phyloP scores from a whole-genome alignment of 2,113 vertebrate species.

The Hassar affinis region DNA sequence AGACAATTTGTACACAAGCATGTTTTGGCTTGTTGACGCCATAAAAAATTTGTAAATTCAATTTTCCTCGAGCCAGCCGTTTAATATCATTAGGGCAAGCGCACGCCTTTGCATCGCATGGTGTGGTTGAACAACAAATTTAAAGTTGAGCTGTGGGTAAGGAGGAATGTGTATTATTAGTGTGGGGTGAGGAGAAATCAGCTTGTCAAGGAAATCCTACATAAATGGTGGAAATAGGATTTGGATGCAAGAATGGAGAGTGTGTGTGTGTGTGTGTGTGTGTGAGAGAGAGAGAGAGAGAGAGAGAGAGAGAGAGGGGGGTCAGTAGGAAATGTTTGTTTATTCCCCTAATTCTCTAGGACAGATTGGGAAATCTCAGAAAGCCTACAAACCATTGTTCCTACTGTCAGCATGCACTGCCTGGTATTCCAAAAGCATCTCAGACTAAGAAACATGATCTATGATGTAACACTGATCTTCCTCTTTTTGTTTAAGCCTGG shows the following conservation, averaged over 20 bases:
- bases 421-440: constrained; percentile 2
- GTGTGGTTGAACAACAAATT: constrained; percentile 7
- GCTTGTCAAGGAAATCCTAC: constrained; percentile 35
- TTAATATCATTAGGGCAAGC: constrained; percentile 5
- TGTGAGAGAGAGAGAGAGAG: neutral
- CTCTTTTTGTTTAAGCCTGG: neutral
- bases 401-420: neutral
- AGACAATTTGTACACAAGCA: constrained; percentile 10
- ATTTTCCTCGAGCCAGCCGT: constrained; percentile 3
- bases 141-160: neutral
- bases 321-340: constrained; percentile 51
- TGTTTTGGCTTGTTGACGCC: constrained; percentile 18
- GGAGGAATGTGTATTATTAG: constrained; percentile 22
- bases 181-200: constrained; percentile 14
- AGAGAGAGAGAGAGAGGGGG: constrained; percentile 12
- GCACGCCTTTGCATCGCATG: neutral
- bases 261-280: constrained; percentile 15
- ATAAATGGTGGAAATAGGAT: constrained; percentile 34
- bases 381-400: constrained; percentile 39
- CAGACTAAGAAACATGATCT: neutral
- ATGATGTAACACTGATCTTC: neutral
- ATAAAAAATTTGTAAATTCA: neutral
- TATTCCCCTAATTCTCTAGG: constrained; percentile 50
- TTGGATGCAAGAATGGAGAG: constrained; percentile 18
- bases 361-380: constrained; percentile 35